Evolutionary conservation across 2,113 vertebrate species (phyloP).

Genomic region (Ptychochromis oligacanthus): DNA sequence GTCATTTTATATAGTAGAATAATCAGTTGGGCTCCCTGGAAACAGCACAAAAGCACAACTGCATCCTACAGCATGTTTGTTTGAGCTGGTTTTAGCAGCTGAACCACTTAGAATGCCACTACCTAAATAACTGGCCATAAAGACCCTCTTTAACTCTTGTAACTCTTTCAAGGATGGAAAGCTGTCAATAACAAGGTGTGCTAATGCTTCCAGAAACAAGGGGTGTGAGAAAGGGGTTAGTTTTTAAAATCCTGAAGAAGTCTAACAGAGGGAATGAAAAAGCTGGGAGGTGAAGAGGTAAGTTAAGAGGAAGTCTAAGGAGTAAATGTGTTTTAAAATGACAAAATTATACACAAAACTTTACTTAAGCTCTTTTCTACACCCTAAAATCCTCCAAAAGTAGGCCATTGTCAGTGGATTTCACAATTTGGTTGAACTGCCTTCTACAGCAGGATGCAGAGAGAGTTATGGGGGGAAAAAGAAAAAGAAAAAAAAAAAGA

Average conservation of each 20-base stretch:
- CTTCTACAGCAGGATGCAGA: neutral
- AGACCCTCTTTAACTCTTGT: neutral
- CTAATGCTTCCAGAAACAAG: neutral
- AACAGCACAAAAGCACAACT: neutral
- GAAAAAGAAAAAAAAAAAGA: too few relatives aligned
- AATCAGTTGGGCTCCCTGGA: neutral
- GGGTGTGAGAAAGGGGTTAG: neutral
- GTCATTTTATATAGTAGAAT: neutral
- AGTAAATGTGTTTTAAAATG: neutral
- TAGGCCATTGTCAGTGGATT: neutral
- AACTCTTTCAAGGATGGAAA: neutral
- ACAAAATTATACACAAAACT: neutral
- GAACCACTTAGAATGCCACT: neutral
- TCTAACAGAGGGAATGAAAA: neutral
- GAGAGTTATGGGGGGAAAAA: neutral
- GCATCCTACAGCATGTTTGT: neutral
- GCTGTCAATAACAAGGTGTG: neutral
- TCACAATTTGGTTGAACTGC: neutral
- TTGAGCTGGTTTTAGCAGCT: neutral
- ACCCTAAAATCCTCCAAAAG: neutral
- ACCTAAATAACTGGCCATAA: neutral
- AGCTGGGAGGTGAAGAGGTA: neutral
- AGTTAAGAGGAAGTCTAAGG: neutral
- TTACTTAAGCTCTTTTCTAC: constrained; percentile 1
- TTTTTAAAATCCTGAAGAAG: neutral